A percentile compares a stretch with the other conserved stretches of the same genome.
Evolutionary conservation across 2,113 vertebrate species (phyloP).

Genomic region (Gasterosteus nipponicus): DNA sequence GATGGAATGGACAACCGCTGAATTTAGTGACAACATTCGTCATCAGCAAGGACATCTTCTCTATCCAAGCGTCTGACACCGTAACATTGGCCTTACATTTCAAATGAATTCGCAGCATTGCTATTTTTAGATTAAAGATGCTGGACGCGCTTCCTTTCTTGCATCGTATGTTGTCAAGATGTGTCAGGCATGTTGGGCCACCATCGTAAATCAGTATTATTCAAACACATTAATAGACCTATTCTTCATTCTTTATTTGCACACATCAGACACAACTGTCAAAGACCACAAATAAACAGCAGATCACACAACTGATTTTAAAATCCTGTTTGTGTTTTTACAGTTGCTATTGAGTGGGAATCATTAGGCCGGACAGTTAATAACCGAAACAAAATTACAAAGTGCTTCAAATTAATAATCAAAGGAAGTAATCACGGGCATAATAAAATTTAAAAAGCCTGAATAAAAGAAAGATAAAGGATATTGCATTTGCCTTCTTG

Average conservation of each 20-base stretch:
- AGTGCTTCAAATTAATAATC: too few species aligned
- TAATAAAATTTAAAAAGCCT: too few species aligned
- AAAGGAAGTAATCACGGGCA: too few species aligned
- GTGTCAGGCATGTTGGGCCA: background rate
- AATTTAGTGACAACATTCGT: background rate
- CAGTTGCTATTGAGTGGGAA: too few species aligned
- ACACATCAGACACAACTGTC: background rate
- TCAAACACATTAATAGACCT: too few species aligned
- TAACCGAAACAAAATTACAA: background rate
- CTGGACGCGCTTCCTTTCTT: background rate
- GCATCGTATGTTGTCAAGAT: background rate
- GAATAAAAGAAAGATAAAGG: too few species aligned
- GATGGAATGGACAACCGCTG: background rate
- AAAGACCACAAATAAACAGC: background rate
- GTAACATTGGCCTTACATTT: background rate
- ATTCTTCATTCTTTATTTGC: background rate
- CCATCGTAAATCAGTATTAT: background rate
- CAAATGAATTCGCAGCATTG: background rate
- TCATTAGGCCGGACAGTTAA: background rate
- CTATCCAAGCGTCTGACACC: background rate
- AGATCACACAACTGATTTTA: background rate
- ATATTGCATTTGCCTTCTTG: too few species aligned
- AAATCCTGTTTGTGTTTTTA: background rate
- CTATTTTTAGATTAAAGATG: background rate
- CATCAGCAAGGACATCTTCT: background rate